Conservation (phyloP, 2,113 vertebrate genomes). For the Scolopax mira region DNA sequence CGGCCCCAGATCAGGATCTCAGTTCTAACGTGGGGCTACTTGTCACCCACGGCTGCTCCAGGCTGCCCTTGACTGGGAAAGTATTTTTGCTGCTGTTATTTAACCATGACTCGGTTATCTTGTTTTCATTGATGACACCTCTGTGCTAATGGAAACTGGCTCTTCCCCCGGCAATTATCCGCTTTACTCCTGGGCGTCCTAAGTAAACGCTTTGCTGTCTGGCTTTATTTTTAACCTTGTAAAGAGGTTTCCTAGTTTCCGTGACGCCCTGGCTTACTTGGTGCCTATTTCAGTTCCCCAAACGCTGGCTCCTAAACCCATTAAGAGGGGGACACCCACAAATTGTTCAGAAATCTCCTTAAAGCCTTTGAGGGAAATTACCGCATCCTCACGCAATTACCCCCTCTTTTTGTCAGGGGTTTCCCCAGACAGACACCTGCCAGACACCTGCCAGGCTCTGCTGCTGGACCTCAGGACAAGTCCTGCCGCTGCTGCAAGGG, state of each 20-base stretch:
- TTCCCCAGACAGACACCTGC: background rate
- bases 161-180: slow-evolving; percentile 36
- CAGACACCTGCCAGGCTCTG: background rate
- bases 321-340: background rate
- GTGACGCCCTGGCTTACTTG: background rate
- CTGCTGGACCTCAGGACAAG: background rate
- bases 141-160: background rate
- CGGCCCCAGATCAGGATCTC: background rate
- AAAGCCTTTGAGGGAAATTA: background rate
- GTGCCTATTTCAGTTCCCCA: slow-evolving; percentile 11
- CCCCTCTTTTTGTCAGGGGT: background rate
- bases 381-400: background rate
- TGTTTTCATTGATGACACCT: slow-evolving; percentile 5
- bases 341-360: background rate
- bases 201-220: background rate
- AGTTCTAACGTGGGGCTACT: rapidly evolving
- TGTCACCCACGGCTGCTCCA: background rate
- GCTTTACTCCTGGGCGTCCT: background rate
- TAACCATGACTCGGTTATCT: slow-evolving; percentile 41
- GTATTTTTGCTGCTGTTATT: background rate
- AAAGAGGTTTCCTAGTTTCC: slow-evolving; percentile 59
- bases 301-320: background rate
- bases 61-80: background rate
- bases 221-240: slow-evolving; percentile 42
- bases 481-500: rapidly evolving